Percentiles rank a stretch among this genome's conserved stretches.
These are phyloP conservation scores for Hyposoter dolosus DNA, from an alignment of 2,888 invertebrate species.

Conservation along the genomic window DNA sequence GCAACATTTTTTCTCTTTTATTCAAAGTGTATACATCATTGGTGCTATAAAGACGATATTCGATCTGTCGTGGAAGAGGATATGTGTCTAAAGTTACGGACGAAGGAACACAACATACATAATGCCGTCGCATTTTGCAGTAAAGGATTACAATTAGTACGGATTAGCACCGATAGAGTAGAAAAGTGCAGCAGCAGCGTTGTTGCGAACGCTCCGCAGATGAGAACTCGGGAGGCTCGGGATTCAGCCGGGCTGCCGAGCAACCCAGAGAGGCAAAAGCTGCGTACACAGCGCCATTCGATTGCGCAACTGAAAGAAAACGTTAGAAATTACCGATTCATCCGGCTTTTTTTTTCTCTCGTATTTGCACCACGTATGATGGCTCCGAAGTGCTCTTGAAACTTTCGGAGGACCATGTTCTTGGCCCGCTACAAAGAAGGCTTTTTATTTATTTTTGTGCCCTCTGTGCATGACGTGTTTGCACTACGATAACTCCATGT, in stretches of 20 bases:
- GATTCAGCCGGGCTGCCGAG: background rate
- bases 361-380: background rate
- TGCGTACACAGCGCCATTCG: slow-evolving; percentile 29
- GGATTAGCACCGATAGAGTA: slow-evolving; percentile 26
- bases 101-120: background rate
- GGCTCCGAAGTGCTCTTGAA: slow-evolving; percentile 69
- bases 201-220: background rate
- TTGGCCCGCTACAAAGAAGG: slow-evolving; percentile 72
- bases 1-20: background rate
- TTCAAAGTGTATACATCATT: background rate
- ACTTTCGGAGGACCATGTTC: slow-evolving; percentile 72
- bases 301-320: slow-evolving; percentile 71
- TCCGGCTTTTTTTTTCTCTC: background rate
- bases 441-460: slow-evolving; percentile 15
- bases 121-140: background rate
- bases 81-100: background rate
- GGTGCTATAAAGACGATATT: background rate
- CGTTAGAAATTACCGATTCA: background rate
- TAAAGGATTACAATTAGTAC: slow-evolving; percentile 34
- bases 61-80: background rate
- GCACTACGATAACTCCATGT: background rate
- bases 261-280: slow-evolving; percentile 25
- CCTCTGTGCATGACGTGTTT: background rate
- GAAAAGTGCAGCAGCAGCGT: slow-evolving; percentile 28
- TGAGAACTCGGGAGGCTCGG: background rate